phyloP scores from a whole-genome alignment of 2,113 vertebrate species.

The Gobiocypris rarus region DNA sequence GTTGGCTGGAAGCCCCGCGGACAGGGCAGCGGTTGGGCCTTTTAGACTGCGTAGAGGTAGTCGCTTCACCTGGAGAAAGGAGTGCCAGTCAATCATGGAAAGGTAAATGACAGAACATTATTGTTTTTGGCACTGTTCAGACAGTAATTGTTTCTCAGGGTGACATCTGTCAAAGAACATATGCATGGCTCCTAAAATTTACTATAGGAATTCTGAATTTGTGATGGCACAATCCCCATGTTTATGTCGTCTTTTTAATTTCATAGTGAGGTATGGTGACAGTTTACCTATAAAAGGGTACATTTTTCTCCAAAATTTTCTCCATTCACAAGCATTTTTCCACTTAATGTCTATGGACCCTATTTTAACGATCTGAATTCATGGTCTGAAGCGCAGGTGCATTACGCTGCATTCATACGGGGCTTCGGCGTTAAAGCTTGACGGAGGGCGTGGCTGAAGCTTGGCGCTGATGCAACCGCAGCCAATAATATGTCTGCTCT shows the following conservation, averaged over 20 bases:
- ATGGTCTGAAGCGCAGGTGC: too few species aligned
- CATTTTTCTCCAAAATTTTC: too few species aligned
- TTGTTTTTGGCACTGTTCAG: background rate
- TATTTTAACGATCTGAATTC: too few species aligned
- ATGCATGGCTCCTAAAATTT: background rate
- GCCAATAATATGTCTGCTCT: too few species aligned
- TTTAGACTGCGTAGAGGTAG: constrained; percentile 81
- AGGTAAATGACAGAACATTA: constrained; percentile 66
- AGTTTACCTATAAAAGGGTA: background rate
- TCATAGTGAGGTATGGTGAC: background rate
- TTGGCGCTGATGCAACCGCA: too few species aligned
- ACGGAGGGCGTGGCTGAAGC: too few species aligned
- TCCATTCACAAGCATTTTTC: too few species aligned
- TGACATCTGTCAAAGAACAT: background rate
- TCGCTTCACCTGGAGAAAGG: constrained; percentile 85
- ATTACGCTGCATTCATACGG: too few species aligned
- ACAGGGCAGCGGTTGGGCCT: constrained; percentile 70
- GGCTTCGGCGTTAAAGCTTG: too few species aligned
- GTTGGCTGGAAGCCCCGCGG: constrained; percentile 71
- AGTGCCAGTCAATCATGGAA: constrained; percentile 85
- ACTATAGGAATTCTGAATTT: background rate
- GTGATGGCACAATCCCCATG: background rate
- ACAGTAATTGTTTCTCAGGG: constrained; percentile 1
- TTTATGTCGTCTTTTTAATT: background rate
- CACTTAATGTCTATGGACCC: background rate